phyloP scores from a whole-genome alignment of 2,888 invertebrate genomes.

The Perithous albicinctus region DNA sequence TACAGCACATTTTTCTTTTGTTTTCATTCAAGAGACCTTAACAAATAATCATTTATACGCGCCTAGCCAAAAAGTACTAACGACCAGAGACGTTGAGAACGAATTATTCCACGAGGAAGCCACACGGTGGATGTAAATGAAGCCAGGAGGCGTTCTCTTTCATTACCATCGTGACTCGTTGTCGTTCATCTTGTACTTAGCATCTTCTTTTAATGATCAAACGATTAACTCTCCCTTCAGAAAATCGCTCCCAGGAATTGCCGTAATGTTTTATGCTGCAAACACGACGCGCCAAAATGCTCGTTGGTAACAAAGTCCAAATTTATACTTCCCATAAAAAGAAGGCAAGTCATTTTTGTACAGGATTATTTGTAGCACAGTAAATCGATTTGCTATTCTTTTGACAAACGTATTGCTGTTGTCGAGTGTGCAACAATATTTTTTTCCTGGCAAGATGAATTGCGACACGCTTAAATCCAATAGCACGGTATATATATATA shows the following conservation, averaged over 20 bases:
- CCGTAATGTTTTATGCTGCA: conserved; percentile 24
- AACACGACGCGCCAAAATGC: background rate
- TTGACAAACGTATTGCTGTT: conserved; percentile 43
- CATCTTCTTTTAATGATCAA: conserved; percentile 72
- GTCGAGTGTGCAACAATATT: conserved; percentile 42
- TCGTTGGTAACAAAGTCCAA: conserved; percentile 16
- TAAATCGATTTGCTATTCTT: conserved; percentile 52
- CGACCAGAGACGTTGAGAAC: conserved; percentile 55
- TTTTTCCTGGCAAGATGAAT: conserved; percentile 47
- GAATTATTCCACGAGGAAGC: conserved; percentile 61
- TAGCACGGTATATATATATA: conserved; percentile 19
- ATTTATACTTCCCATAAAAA: conserved; percentile 45
- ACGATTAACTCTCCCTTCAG: conserved; percentile 74
- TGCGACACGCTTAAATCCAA: conserved; percentile 41
- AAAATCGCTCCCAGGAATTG: conserved; percentile 20
- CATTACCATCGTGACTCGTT: conserved; percentile 73
- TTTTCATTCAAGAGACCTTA: too few relatives aligned
- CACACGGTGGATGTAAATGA: conserved; percentile 71
- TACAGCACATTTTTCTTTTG: too few relatives aligned
- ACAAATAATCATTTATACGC: too few relatives aligned
- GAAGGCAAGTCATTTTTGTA: conserved; percentile 21
- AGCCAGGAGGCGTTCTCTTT: conserved; percentile 66
- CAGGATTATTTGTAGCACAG: conserved; percentile 20
- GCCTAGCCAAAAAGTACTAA: conserved; percentile 66
- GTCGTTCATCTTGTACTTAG: conserved; percentile 64